Base-by-base conservation (phyloP, 2,113 vertebrate genomes). In the Gymnogyps californianus region DNA sequence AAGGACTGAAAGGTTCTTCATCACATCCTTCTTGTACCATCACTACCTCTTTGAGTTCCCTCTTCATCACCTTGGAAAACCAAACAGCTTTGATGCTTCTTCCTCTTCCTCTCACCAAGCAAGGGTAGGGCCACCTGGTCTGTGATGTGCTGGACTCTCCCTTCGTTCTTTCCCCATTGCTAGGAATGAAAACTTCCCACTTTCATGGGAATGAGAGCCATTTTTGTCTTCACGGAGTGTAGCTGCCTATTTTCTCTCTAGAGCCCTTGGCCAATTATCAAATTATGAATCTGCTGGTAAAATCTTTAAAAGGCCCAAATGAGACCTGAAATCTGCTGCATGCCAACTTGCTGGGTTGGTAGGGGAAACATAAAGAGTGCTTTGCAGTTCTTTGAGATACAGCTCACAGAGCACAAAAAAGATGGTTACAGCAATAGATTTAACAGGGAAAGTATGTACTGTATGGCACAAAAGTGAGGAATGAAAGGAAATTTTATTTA, bases 301-400 rank as follows among this genome's bases (percentile, higher is more conserved):
- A 91, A 94, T 54, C 42, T 97, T 95, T 96, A 72, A 96, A 91
- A 84, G 81, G n/a, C 84, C 74, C 83, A 85, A 76, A 92, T 79
- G 89, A 94, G 74, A 78, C 61, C 58, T 2, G 3, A 84, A 92
- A 75, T 31, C 40, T 38, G 42, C 24, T 3, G 0, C 6, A 2
- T 51, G 89, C 77, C 62, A 81, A 85, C 46, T 54, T 80, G 25
- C 61, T 91, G 81, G 38, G 58, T 36, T 89, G 52, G 61, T 42
- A 91, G 74, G 62, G 90, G 81, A 97, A 96, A 82, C 10, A 65
- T 72, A 75, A 92, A 94, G 74, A 83, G 28, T 38, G 46, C 46
- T 91, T 92, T 91, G 74, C 72, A 93, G 91, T 79, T 87, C 52
- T 84, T 89, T 52, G 18, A 89, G 44, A 65, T 77, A 71, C 14